Percentiles rank a stretch among this genome's conserved stretches.
phyloP scores from a whole-genome alignment of 1,140 invertebrate species.

The Aethina tumida region DNA sequence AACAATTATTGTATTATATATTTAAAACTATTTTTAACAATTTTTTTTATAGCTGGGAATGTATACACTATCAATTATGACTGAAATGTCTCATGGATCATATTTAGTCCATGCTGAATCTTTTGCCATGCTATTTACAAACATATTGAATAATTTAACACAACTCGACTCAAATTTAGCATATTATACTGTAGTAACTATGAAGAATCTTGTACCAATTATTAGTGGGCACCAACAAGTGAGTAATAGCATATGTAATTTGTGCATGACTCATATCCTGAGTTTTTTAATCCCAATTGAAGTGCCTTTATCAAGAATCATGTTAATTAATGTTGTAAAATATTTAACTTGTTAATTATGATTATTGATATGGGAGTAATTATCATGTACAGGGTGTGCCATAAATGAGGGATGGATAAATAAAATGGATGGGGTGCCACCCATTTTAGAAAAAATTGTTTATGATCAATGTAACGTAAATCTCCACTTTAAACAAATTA shows the following conservation, averaged over 20 bases:
- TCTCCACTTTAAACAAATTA: too few relatives aligned
- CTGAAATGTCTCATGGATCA: slow-evolving; percentile 48
- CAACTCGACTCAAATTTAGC: slow-evolving; percentile 42
- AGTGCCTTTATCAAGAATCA: too few relatives aligned
- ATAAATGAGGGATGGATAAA: too few relatives aligned
- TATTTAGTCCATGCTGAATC: slow-evolving; percentile 45
- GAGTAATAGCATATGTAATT: slow-evolving; percentile 22
- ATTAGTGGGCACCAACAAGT: slow-evolving; percentile 50
- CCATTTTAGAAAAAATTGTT: too few relatives aligned
- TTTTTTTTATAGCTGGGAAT: slow-evolving; percentile 48
- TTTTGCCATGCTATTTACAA: slow-evolving; percentile 44
- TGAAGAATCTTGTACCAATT: slow-evolving; percentile 49
- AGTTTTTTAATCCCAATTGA: too few relatives aligned
- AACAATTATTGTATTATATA: slow-evolving; percentile 13
- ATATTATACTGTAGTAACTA: slow-evolving; percentile 49
- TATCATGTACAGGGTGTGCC: too few relatives aligned
- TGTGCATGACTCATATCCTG: too few relatives aligned
- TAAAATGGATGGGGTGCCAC: too few relatives aligned
- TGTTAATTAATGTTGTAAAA: too few relatives aligned
- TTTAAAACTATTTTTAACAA: slow-evolving; percentile 3
- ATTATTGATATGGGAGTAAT: too few relatives aligned
- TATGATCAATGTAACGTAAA: too few relatives aligned
- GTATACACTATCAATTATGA: slow-evolving; percentile 53
- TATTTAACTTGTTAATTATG: too few relatives aligned
- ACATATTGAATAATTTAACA: slow-evolving; percentile 40